Base-by-base conservation (phyloP, 2,888 invertebrate genomes). In the Frankliniella fusca region DNA sequence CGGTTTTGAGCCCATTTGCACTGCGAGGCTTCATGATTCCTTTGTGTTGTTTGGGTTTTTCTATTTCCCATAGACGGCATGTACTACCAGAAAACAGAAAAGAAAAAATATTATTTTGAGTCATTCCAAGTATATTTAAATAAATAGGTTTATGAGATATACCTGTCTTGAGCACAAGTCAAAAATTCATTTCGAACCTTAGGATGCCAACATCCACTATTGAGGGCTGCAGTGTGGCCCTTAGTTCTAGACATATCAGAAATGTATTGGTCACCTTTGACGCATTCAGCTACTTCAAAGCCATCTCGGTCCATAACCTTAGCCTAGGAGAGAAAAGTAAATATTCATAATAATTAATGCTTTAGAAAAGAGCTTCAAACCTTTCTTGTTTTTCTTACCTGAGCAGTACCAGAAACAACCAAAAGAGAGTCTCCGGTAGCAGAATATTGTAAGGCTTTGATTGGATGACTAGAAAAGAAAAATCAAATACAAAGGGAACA, bases 231-330 rank as follows among this genome's bases (percentile, higher is more conserved):
- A 0, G 96, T 95, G 88, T 99, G 99, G 0, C 99, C 99, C 87
- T 96, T 97, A 0, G 98, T 98, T 86, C 91, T 92, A 0, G 95
- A 93, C 93, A 97, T 96, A 87, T 99, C 99, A 0, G 94, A 94
- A 28, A 99, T 95, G 86, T 99, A 99, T 87, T 96, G 97, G 88
- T 97, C 97, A 0, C 98, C 99, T 88, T 97, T 97, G 0, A 95
- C 93, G 86, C 97, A 97, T 88, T 98, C 97, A 80, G 97, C 90
- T 83, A 95, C 93, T 86, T 97, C 97, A 86, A 96, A 96, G 0
- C 98, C 98, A 87, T 99, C 98, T 48, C 98, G 90, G 86, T 98
- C 98, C 20, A 99, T 89, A 0, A 99, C 94, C 89, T 98, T 98
- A 0, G 98, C 97, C 87, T 76, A 23, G 1, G 27, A 76, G 54